These are phyloP conservation scores for Pentamera pediparva DNA, from an alignment of 53 echinoderm and acorn worm genomes.

Conservation along the genomic window DNA sequence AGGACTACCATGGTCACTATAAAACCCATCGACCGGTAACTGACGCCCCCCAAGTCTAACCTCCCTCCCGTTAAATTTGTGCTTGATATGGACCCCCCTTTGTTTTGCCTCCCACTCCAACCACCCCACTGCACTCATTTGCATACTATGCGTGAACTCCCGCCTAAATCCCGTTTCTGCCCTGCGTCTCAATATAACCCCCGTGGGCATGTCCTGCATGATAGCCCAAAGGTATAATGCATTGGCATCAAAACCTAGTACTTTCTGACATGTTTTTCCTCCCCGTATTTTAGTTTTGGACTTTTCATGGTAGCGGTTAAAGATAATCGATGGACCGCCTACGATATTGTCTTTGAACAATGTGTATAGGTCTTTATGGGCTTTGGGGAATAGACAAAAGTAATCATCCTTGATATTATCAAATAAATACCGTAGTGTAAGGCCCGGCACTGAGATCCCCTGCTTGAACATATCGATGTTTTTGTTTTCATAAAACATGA, in stretches of 20 bases:
- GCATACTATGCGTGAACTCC: neutral
- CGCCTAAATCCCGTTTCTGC: slow-evolving; percentile 21
- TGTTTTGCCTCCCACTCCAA: slow-evolving; percentile 28
- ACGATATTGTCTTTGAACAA: slow-evolving; percentile 42
- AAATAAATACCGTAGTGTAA: slow-evolving; percentile 48
- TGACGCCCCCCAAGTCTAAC: slow-evolving; percentile 2
- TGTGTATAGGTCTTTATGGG: slow-evolving; percentile 37
- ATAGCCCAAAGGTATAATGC: slow-evolving; percentile 52
- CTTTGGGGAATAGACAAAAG: slow-evolving; percentile 23
- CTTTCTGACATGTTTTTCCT: slow-evolving; percentile 40
- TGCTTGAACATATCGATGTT: slow-evolving; percentile 30
- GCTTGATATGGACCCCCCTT: neutral
- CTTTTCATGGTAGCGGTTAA: slow-evolving; percentile 42
- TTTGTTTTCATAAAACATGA: slow-evolving; percentile 24
- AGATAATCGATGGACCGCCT: slow-evolving; percentile 48
- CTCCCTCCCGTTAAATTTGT: slow-evolving; percentile 2
- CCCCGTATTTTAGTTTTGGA: slow-evolving; percentile 38
- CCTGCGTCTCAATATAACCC: slow-evolving; percentile 36
- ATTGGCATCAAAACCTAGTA: slow-evolving; percentile 54
- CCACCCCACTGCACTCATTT: slow-evolving; percentile 22
- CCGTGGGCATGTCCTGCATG: slow-evolving; percentile 61
- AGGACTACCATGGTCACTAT: neutral
- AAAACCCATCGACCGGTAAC: slow-evolving; percentile 1
- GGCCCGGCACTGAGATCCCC: slow-evolving; percentile 29
- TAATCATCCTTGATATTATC: neutral